phyloP scores from a whole-genome alignment of 2,113 vertebrate genomes.

The Pseudorectes ferrugineus region DNA sequence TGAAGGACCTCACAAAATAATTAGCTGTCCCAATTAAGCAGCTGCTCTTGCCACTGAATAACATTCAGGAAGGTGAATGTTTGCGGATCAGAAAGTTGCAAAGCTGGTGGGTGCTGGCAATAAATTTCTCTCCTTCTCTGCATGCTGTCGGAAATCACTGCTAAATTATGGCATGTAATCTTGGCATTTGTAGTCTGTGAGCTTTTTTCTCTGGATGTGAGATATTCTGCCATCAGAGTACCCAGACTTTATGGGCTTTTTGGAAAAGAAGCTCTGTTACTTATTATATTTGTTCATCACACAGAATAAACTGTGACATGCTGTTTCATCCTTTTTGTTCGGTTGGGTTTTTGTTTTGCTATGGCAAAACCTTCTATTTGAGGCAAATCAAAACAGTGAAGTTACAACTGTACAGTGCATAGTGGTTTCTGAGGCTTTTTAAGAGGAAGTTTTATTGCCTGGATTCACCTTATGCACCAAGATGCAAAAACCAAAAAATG shows the following conservation, averaged over 20 bases:
- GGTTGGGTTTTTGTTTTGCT: background rate
- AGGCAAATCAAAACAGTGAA: background rate
- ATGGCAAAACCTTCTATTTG: background rate
- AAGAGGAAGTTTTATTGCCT: background rate
- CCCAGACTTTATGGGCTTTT: background rate
- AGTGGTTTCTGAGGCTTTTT: background rate
- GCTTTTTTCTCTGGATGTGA: background rate
- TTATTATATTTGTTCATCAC: background rate
- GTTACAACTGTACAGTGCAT: background rate
- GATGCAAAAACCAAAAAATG: background rate
- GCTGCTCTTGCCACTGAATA: background rate
- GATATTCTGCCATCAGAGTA: background rate
- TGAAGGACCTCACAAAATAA: conserved; percentile 19
- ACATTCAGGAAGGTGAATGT: background rate
- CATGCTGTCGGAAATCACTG: accelerated
- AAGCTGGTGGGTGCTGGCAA: background rate
- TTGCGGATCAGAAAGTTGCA: background rate
- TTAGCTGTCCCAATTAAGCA: conserved; percentile 21
- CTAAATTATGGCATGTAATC: background rate
- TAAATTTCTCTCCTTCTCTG: background rate
- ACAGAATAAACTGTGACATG: background rate
- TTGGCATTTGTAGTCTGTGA: background rate
- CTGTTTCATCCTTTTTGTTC: background rate
- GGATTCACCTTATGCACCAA: background rate
- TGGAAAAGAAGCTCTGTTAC: background rate